Evolutionary conservation across 2,113 vertebrate species (phyloP), one percentile per base, ranked within the genome.

Genomic region (Hymenochirus boettgeri): DNA sequence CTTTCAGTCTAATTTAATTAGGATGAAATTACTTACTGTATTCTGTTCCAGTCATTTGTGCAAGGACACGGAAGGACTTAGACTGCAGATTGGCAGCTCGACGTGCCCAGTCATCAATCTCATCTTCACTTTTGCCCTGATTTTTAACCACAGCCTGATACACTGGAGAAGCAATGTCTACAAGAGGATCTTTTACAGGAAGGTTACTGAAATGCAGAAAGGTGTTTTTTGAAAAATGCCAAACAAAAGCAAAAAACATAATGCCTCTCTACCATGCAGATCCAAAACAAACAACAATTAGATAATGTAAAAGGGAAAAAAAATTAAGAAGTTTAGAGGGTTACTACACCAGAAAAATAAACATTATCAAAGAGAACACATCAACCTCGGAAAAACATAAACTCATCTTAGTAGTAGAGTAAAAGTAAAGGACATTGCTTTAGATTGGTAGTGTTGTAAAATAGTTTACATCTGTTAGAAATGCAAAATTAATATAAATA

Each of bases 1-100:
- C n/a, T n/a, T n/a, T n/a, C n/a, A n/a, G n/a, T n/a, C n/a, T n/a
- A n/a, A n/a, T n/a, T n/a, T n/a, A n/a, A 35, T 35, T 8, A 35
- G 33, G 2, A 35, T 13, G 10, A 13, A 2, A 35, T 0, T 23
- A 92, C 96, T 98, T 77, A 99, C 96, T 75, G 81, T 90, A 99
- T 85, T 99, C 95, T 0, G 96, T 99, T 76, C 96, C 96, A 1
- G 96, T 99, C 88, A 99, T 89, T 84, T 99, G 96, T 33, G 96
- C 96, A 56, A 99, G 88, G 54, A 99, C 88, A 52, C 94, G 92
- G 71, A 98, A 99, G 75, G 95, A 97, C 76, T 80, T 96, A 47
- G 95, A 98, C 87, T 99, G 95, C 76, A 99, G 86, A 77, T 94
- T 94, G 74, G 94, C 95, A 66, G 95, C 93, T 29, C 96, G 94